Evolutionary conservation across 1,140 invertebrate species (phyloP), one percentile per base, ranked within the genome.

Genomic region (Calephelis virginiensis): DNA sequence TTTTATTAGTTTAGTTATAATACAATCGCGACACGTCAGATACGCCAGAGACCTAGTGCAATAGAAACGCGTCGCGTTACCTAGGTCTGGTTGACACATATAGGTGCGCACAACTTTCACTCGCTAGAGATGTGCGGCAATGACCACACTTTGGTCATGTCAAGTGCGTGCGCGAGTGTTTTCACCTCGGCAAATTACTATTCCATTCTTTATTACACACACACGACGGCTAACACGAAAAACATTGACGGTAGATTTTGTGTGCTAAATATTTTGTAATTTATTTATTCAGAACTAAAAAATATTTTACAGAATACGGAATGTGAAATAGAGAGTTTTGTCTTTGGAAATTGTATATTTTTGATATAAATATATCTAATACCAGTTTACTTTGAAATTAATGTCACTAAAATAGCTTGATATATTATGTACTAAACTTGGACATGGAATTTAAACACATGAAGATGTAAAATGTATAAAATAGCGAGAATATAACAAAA

Each of bases 131-230:
- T 75, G 74, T 69, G 73, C 73, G 80, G 75, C 80, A 81, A 78
- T 82, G 82, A 82, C 82, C 82, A 81, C 72, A 76, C 76, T 61
- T 53, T 48, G 67, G 49, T 72, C 70, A 74, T 83, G 82, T 84
- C 82, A 84, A 84, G 82, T 82, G 82, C 78, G 80, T 68, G 40
- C 40, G 59, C 14, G 17, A 13, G 50, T 45, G 61, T 63, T 75
- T 74, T 75, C 73, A 75, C 73, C 49, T 48, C 59, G 50, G 50
- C 50, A 17, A 53, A 53, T 53, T 53, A 50, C 7, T 50, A 53
- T 53, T 53, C 50, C 50, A 53, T 53, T 53, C 8, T 28, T 28
- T 53, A 53, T 53, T 14, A 10, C 28, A 17, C 50, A 53, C 17
- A 53, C 17, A 53, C 50, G 14, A 14, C 10, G 14, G 17, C 28